Evolutionary conservation across 2,888 invertebrate genomes (phyloP).

Genomic region (Nomada fabriciana): DNA sequence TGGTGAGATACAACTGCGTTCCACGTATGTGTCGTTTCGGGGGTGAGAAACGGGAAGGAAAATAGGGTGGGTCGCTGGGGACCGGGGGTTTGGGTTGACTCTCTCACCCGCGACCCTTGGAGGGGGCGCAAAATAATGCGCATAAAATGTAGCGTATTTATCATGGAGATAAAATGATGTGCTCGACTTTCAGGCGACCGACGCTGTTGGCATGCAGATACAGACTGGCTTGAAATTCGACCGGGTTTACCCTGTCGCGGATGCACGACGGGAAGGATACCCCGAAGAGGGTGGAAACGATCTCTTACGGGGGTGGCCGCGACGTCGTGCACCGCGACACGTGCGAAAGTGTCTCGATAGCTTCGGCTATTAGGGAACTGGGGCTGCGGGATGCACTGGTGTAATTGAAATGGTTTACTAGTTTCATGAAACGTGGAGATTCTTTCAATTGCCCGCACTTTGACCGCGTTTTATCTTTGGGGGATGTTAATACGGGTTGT

Average conservation of each 20-base stretch:
- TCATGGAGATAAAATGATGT: conserved; percentile 84
- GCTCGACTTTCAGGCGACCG: conserved; percentile 81
- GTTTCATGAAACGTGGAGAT: conserved; percentile 35
- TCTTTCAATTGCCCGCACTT: neutral
- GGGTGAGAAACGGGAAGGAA: conserved; percentile 68
- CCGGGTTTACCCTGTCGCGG: conserved; percentile 3
- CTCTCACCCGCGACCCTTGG: conserved; percentile 66
- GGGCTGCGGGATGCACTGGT: neutral
- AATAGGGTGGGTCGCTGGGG: conserved; percentile 59
- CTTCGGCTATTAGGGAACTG: conserved; percentile 57
- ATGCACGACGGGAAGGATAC: neutral
- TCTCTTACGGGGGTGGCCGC: conserved; percentile 64
- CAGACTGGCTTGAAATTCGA: conserved; percentile 70
- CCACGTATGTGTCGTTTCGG: conserved; percentile 72
- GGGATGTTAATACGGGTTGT: conserved; percentile 21
- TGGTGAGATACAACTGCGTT: conserved; percentile 74
- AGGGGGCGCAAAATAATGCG: conserved; percentile 83
- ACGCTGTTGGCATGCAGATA: conserved; percentile 75
- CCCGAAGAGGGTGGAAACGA: conserved; percentile 25
- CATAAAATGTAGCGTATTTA: conserved; percentile 84
- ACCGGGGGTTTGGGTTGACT: conserved; percentile 63
- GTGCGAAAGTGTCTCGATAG: conserved; percentile 64
- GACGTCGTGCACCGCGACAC: conserved; percentile 69
- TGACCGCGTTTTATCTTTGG: neutral
- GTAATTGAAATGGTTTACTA: conserved; percentile 56